Percentiles rank a stretch among this genome's conserved stretches.
phyloP scores from a whole-genome alignment of 1,140 invertebrate species.

The Rhysida immarginata region DNA sequence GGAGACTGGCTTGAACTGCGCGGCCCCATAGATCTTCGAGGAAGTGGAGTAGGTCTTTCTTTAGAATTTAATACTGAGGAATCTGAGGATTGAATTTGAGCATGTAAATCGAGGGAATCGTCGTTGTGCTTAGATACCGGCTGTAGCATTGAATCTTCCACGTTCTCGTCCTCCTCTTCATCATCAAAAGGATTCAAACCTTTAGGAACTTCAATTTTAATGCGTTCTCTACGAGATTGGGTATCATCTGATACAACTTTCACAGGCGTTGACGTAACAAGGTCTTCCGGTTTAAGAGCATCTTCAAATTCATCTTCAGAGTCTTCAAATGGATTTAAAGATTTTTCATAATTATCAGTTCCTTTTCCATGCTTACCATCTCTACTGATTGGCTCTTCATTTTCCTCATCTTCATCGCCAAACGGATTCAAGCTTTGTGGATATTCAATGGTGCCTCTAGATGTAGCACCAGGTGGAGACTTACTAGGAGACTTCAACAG shows the following conservation, averaged over 20 bases:
- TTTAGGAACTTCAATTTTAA: slow-evolving; percentile 46
- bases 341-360: no score
- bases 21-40: neutral
- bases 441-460: no score
- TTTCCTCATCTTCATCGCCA: slow-evolving; percentile 13
- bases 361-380: no score
- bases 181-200: slow-evolving; percentile 51
- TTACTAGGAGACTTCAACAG: neutral
- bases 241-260: no score
- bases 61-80: no score
- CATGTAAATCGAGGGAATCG: neutral
- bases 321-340: slow-evolving; percentile 51
- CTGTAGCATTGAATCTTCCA: neutral
- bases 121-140: neutral
- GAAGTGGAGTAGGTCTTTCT: neutral
- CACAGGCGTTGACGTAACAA: no score
- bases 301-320: slow-evolving; percentile 39
- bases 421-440: slow-evolving; percentile 60
- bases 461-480: no score
- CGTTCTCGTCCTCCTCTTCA: neutral
- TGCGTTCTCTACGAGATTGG: no score
- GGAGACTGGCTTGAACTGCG: neutral
- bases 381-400: no score
- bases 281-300: neutral
- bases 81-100: no score